Evolutionary conservation across 2,113 vertebrate genomes (phyloP), one percentile per base, ranked within the genome.

Genomic region (Pelvicachromis taeniatus): DNA sequence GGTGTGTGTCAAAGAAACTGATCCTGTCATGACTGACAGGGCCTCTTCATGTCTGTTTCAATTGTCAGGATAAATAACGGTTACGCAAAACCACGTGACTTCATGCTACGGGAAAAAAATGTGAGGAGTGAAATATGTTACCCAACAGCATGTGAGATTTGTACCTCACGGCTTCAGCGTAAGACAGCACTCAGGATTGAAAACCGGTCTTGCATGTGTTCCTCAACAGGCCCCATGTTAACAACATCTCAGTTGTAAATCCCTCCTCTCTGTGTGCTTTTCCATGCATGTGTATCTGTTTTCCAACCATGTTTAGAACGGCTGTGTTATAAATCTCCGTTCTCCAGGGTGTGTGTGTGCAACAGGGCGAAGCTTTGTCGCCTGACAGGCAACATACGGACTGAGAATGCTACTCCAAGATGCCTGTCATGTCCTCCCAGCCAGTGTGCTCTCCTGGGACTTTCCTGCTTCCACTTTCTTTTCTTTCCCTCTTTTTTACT

Each of bases 301-400:
- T 58, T 75, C 59, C 42, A 70, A 17, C 65, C 53, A 79, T 70
- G 56, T 89, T 87, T 35, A 58, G 17, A 83, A 38, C 21, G 19
- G 63, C 89, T 80, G 35, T 2, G 50, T 84, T 82, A 80, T 78
- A 80, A 88, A 87, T 86, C 65, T 85, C 45, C 38, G 6, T 50
- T 70, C 90, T 86, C 91, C 38, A 52, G 91, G 82, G 89, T 77
- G 38, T 75, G 55, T 75, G 55, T 83, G 81, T 77, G 90, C 85
- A 91, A 86, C 92, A 88, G 89, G 68, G 85, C 12, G 35, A 82
- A 78, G 77, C 90, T 86, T 88, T 79, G 86, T 87, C 16, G 68
- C 59, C 82, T 91, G 91, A 92, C 93, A 93, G 80, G 45, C 77
- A 86, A 82, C 91, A 87, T 91, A 86, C 61, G 81, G 89, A 77